Conservation (phyloP, 2,888 invertebrate species). For the Eristalis intricaria region DNA sequence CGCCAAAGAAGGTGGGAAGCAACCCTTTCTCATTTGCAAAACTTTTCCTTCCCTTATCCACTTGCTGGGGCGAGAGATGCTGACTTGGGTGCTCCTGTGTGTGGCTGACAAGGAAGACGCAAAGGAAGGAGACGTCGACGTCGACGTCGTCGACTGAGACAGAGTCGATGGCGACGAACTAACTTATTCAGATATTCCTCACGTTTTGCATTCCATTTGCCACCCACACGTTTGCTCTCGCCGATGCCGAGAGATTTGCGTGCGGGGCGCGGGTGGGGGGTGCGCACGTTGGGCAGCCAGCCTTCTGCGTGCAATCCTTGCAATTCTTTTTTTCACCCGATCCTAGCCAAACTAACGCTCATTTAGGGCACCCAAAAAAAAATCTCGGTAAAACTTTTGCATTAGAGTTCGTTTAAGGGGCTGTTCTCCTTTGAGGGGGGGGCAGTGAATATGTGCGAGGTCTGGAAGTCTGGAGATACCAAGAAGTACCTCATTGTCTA, state of each 20-base stretch:
- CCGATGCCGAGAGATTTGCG: conserved; percentile 14
- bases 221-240: conserved; percentile 42
- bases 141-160: conserved; percentile 1
- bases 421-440: background rate
- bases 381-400: conserved; percentile 41
- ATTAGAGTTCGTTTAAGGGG: conserved; percentile 34
- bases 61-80: background rate
- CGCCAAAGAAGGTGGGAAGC: conserved; percentile 53
- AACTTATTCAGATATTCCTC: conserved; percentile 62
- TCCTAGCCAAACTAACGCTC: conserved; percentile 46
- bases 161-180: conserved; percentile 53
- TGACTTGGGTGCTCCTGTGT: background rate
- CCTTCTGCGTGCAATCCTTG: conserved; percentile 12
- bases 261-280: background rate
- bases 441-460: conserved; percentile 29
- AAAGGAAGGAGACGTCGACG: conserved; percentile 6
- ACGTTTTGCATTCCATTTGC: conserved; percentile 60
- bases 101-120: background rate
- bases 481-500: conserved; percentile 47
- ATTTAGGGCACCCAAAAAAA: conserved; percentile 39
- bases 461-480: conserved; percentile 4
- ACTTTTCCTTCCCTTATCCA: conserved; percentile 71
- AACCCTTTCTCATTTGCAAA: conserved; percentile 73
- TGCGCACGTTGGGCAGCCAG: background rate
- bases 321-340: conserved; percentile 21